phyloP scores from a whole-genome alignment of 2,113 vertebrate species.

The Trochalopteron elliotii region DNA sequence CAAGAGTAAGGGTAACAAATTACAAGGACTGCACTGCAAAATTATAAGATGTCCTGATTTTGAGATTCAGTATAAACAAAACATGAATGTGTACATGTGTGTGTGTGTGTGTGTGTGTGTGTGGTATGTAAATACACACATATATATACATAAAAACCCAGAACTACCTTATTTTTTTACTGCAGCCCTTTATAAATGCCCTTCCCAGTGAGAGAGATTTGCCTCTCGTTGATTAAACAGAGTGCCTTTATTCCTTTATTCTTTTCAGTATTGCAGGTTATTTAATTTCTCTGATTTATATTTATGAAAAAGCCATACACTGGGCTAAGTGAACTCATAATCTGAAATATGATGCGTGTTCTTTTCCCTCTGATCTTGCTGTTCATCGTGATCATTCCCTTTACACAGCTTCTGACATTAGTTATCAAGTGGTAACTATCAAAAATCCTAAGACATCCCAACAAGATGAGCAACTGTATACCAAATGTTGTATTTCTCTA shows the following conservation, averaged over 20 bases:
- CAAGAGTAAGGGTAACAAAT: background rate
- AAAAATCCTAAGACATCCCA: background rate
- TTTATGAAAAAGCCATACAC: background rate
- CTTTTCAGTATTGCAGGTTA: background rate
- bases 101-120: background rate
- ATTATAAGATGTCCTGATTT: background rate
- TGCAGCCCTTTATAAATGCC: background rate
- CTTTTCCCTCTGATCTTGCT: background rate
- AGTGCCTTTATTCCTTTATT: background rate
- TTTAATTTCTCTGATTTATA: background rate
- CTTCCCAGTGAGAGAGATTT: background rate
- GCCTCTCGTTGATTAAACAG: background rate
- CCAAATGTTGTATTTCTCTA: background rate
- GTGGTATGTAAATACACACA: background rate
- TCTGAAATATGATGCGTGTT: background rate
- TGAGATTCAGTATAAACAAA: background rate
- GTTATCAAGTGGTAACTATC: background rate
- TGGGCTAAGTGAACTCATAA: background rate
- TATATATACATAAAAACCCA: background rate
- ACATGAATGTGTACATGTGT: background rate
- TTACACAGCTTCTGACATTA: background rate
- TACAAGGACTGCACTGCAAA: background rate
- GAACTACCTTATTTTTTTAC: background rate
- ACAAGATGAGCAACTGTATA: background rate
- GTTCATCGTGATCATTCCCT: background rate